Evolutionary conservation across 2,113 vertebrate genomes (phyloP).

Genomic region (Phodopus roborovskii): DNA sequence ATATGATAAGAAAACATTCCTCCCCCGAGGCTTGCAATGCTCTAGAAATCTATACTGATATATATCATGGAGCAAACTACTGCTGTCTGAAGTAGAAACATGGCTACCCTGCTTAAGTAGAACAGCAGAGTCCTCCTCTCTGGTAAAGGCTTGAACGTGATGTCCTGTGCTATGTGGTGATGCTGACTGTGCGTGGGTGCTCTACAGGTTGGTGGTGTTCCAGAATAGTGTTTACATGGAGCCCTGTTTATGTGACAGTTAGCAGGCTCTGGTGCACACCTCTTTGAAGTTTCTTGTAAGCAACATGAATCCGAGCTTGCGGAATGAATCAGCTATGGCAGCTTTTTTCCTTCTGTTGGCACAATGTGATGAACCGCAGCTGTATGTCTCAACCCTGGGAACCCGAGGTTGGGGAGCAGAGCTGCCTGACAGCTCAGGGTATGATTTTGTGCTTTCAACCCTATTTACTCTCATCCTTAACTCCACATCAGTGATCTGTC

Average conservation of each 20-base stretch:
- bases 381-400: conserved; percentile 8
- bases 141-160: conserved; percentile 5
- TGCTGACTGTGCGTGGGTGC: conserved; percentile 31
- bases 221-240: conserved; percentile 57
- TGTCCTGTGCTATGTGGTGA: conserved; percentile 18
- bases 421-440: background rate
- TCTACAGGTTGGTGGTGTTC: conserved; percentile 15
- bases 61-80: background rate
- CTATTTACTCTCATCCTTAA: conserved; percentile 35
- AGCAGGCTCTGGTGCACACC: conserved; percentile 52
- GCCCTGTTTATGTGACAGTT: conserved; percentile 59
- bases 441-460: conserved; percentile 16
- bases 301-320: conserved; percentile 52
- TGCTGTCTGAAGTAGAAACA: background rate
- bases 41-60: background rate
- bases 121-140: background rate
- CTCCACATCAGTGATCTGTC: background rate
- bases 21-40: background rate
- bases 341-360: conserved; percentile 50
- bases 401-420: background rate
- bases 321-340: conserved; percentile 46
- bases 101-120: background rate
- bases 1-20: background rate
- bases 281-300: conserved; percentile 71
- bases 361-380: background rate